Evolutionary conservation across 2,888 invertebrate genomes (phyloP).

Genomic region (Galerucella calmariensis): DNA sequence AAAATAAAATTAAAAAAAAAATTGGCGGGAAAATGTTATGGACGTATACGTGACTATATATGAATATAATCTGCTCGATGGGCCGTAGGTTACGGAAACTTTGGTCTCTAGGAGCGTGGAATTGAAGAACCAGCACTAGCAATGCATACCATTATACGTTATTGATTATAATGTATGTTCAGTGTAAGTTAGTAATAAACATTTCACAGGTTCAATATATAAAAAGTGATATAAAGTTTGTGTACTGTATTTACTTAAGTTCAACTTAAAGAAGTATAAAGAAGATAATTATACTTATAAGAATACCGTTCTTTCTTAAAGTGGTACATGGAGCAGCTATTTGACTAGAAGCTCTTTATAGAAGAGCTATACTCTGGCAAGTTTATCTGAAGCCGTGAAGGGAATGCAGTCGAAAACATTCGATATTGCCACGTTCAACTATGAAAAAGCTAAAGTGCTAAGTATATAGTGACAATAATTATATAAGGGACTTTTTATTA

Average conservation of each 20-base stretch:
- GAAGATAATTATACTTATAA: background rate
- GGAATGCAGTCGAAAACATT: too few relatives aligned
- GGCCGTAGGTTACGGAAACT: conserved; percentile 35
- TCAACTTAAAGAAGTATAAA: background rate
- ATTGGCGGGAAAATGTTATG: conserved; percentile 14
- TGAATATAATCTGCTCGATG: conserved; percentile 25
- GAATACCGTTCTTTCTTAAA: background rate
- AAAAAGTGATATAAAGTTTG: background rate
- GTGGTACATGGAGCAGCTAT: background rate
- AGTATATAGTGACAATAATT: too few relatives aligned
- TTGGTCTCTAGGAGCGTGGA: conserved; percentile 28
- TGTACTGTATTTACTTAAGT: background rate
- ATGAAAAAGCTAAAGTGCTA: too few relatives aligned
- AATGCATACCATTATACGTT: conserved; percentile 7
- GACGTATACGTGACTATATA: conserved; percentile 22
- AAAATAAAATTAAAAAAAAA: conserved; percentile 6
- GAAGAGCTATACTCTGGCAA: too few relatives aligned
- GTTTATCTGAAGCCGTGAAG: too few relatives aligned
- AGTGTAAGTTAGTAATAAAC: background rate
- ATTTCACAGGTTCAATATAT: background rate
- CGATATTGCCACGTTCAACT: too few relatives aligned
- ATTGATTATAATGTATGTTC: conserved; percentile 12
- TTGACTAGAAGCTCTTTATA: too few relatives aligned
- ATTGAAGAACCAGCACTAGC: conserved; percentile 9
- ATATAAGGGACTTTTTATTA: too few relatives aligned